A percentile compares a stretch with the other conserved stretches of the same genome.
Conservation (phyloP, 1,140 invertebrate genomes). For the Luehdorfia chinensis region DNA sequence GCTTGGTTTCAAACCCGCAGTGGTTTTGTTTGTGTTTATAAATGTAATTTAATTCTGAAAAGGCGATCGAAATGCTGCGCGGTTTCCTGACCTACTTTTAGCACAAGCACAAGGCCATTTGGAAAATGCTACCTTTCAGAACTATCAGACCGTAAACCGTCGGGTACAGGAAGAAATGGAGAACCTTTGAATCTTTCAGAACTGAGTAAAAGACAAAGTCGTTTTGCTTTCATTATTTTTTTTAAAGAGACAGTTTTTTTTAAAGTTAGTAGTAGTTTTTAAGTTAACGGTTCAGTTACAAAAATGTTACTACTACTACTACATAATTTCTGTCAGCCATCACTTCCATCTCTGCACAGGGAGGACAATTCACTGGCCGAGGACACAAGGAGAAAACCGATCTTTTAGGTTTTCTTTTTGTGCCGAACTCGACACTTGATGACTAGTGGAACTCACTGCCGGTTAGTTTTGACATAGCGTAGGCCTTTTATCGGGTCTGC, state of each 20-base stretch:
- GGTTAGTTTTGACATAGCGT: too few relatives aligned
- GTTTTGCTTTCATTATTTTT: background rate
- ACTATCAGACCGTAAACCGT: background rate
- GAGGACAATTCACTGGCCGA: too few relatives aligned
- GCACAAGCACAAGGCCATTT: background rate
- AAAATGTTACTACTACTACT: too few relatives aligned
- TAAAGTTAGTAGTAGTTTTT: too few relatives aligned
- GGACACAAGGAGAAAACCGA: too few relatives aligned
- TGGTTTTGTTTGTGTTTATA: background rate
- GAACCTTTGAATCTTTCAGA: background rate
- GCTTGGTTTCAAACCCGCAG: slow-evolving; percentile 10
- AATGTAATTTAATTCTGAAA: slow-evolving; percentile 13
- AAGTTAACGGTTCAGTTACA: background rate
- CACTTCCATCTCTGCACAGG: too few relatives aligned
- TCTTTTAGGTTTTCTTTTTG: too few relatives aligned
- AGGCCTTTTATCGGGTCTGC: too few relatives aligned
- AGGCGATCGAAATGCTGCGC: slow-evolving; percentile 8
- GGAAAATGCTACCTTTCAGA: background rate
- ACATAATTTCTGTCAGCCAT: too few relatives aligned
- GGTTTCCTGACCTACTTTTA: slow-evolving; percentile 11
- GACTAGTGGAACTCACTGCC: too few relatives aligned
- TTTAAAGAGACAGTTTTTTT: too few relatives aligned
- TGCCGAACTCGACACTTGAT: too few relatives aligned
- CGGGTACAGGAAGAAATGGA: background rate
- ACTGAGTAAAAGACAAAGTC: background rate